Percentiles rank a stretch among this genome's conserved stretches.
These are phyloP conservation scores for Anoplophora glabripennis DNA, from an alignment of 1,140 invertebrate species.

Conservation along the genomic window DNA sequence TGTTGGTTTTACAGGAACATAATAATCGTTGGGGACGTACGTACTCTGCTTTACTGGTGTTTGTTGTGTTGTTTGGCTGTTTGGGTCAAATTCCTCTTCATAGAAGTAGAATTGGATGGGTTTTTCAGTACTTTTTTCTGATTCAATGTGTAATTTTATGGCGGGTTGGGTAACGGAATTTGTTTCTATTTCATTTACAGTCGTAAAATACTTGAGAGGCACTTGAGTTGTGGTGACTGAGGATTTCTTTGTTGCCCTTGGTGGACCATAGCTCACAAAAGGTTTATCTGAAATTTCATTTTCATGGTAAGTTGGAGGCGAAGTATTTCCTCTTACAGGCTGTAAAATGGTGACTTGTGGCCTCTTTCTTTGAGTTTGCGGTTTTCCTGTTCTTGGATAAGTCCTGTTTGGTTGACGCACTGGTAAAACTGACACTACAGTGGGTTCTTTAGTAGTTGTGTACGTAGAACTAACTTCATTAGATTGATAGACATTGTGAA, in stretches of 20 bases:
- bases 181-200: conserved; percentile 52
- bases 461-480: conserved; percentile 38
- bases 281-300: conserved; percentile 51
- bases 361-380: conserved; percentile 46
- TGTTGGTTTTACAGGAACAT: conserved; percentile 20
- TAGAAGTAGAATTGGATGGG: conserved; percentile 59
- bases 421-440: conserved; percentile 12
- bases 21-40: conserved; percentile 45
- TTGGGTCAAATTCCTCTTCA: conserved; percentile 47
- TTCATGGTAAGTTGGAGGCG: conserved; percentile 23
- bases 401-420: neutral
- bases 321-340: conserved; percentile 27
- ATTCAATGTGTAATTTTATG: conserved; percentile 35
- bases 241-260: conserved; percentile 12
- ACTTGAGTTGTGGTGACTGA: conserved; percentile 55
- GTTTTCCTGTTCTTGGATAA: conserved; percentile 34
- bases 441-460: conserved; percentile 20
- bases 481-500: conserved; percentile 17
- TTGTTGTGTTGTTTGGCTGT: conserved; percentile 46
- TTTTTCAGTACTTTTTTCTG: conserved; percentile 44
- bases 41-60: conserved; percentile 46
- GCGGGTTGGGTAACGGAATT: conserved; percentile 54
- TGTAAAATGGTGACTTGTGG: conserved; percentile 48
- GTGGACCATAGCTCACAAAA: conserved; percentile 51
- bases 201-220: conserved; percentile 60